These are phyloP conservation scores for Meiosimyza decipiens DNA, from an alignment of 2,888 invertebrate species.

Conservation along the genomic window DNA sequence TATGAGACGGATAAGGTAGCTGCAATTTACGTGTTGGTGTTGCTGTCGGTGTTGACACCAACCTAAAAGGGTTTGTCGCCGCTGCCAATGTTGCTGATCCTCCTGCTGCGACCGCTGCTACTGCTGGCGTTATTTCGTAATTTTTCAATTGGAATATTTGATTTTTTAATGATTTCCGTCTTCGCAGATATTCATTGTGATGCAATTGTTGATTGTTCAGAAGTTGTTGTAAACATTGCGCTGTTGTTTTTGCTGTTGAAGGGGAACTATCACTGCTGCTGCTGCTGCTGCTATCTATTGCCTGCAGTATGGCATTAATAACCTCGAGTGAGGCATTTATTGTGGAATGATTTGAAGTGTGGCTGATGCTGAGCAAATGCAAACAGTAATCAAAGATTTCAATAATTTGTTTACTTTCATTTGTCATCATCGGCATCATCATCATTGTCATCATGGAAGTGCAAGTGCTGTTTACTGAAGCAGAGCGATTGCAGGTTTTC, in stretches of 20 bases:
- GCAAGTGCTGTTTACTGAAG: slow-evolving; percentile 23
- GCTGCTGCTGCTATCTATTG: slow-evolving; percentile 65
- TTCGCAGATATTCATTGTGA: slow-evolving; percentile 65
- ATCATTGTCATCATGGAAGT: slow-evolving; percentile 20
- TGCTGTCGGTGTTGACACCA: slow-evolving; percentile 37
- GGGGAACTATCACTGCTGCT: slow-evolving; percentile 67
- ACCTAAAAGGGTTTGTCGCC: slow-evolving; percentile 36
- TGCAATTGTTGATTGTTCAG: slow-evolving; percentile 63
- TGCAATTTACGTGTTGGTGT: slow-evolving; percentile 18
- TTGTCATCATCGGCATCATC: slow-evolving; percentile 36
- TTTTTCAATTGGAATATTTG: slow-evolving; percentile 66
- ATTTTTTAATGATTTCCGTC: slow-evolving; percentile 67
- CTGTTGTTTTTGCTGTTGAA: slow-evolving; percentile 40
- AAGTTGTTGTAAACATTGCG: slow-evolving; percentile 58
- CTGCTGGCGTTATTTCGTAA: slow-evolving; percentile 53
- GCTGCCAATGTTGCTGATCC: slow-evolving; percentile 13
- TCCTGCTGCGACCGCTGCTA: slow-evolving; percentile 19
- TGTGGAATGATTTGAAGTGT: slow-evolving; percentile 84
- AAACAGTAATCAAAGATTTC: slow-evolving; percentile 84
- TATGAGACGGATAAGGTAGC: not conserved
- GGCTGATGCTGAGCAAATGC: slow-evolving; percentile 75
- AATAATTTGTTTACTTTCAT: slow-evolving; percentile 64
- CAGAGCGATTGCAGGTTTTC: slow-evolving; percentile 17
- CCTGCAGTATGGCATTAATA: slow-evolving; percentile 64
- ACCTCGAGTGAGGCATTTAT: slow-evolving; percentile 87